These are phyloP conservation scores for Atherix ibis DNA, from an alignment of 2,888 invertebrate species.

Conservation along the genomic window DNA sequence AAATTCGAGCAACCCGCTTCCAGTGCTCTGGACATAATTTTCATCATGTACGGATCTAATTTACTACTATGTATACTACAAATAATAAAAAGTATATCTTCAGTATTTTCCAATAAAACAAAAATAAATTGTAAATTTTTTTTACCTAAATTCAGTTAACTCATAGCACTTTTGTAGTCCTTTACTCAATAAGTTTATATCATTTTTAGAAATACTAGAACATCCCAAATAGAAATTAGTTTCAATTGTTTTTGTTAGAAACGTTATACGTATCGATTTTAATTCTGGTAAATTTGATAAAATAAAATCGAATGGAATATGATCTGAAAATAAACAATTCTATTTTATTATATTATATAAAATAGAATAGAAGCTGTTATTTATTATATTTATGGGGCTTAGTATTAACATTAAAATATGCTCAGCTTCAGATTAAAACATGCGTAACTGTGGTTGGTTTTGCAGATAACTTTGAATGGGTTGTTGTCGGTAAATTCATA, in stretches of 20 bases:
- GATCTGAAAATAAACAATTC: slow-evolving; percentile 22
- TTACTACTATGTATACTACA: slow-evolving; percentile 27
- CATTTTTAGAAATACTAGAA: slow-evolving; percentile 25
- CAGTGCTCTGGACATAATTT: slow-evolving; percentile 22
- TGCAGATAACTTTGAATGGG: no score
- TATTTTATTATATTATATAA: no score
- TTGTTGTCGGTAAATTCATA: no score
- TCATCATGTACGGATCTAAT: slow-evolving; percentile 24
- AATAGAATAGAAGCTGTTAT: no score
- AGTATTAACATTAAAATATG: no score
- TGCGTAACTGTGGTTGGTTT: no score
- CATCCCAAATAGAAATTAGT: slow-evolving; percentile 29
- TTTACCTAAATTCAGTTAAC: slow-evolving; percentile 25
- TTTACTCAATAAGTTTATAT: slow-evolving; percentile 21
- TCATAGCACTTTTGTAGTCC: slow-evolving; percentile 28
- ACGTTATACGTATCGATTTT: slow-evolving; percentile 25
- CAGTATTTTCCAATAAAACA: not conserved
- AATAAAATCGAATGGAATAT: slow-evolving; percentile 32
- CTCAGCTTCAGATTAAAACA: no score
- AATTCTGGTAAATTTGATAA: slow-evolving; percentile 29
- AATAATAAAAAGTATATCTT: not conserved
- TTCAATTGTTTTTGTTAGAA: slow-evolving; percentile 27
- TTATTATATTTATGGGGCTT: no score
- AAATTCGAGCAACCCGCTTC: slow-evolving; percentile 29
- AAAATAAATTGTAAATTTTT: not conserved